phyloP scores from a whole-genome alignment of 2,888 invertebrate genomes.

The Rhagonycha lutea region DNA sequence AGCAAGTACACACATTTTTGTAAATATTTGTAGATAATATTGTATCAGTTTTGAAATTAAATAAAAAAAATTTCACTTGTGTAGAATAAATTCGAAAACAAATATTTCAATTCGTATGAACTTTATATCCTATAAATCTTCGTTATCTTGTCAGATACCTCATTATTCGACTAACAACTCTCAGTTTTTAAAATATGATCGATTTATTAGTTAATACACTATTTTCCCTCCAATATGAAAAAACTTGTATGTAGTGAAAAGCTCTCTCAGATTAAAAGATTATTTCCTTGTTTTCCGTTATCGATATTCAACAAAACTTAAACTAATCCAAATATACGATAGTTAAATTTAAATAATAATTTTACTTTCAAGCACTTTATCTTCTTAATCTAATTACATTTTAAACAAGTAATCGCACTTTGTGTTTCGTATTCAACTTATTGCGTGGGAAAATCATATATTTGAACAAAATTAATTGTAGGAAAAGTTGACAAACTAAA shows the following conservation, averaged over 20 bases:
- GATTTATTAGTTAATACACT: not conserved
- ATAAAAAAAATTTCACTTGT: not conserved
- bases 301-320: not conserved
- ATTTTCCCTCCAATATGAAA: not conserved
- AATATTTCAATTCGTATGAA: not conserved
- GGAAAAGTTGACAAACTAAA: not conserved
- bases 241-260: not conserved
- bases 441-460: not conserved
- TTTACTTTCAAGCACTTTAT: not conserved
- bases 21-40: not conserved
- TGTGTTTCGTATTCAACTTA: not conserved
- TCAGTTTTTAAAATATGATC: slow-evolving; percentile 3
- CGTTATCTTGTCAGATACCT: slow-evolving; percentile 9
- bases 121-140: slow-evolving; percentile 11
- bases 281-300: not conserved
- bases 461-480: not conserved
- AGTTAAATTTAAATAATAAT: not conserved
- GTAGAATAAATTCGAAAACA: not conserved
- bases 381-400: not conserved
- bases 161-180: slow-evolving; percentile 6
- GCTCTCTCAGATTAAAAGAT: too few species aligned
- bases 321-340: not conserved
- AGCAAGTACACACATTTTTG: not conserved
- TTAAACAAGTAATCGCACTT: not conserved
- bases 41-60: not conserved